These are phyloP conservation scores for Scophthalmus maximus DNA, from an alignment of 2,113 vertebrate genomes.

Conservation along the genomic window DNA sequence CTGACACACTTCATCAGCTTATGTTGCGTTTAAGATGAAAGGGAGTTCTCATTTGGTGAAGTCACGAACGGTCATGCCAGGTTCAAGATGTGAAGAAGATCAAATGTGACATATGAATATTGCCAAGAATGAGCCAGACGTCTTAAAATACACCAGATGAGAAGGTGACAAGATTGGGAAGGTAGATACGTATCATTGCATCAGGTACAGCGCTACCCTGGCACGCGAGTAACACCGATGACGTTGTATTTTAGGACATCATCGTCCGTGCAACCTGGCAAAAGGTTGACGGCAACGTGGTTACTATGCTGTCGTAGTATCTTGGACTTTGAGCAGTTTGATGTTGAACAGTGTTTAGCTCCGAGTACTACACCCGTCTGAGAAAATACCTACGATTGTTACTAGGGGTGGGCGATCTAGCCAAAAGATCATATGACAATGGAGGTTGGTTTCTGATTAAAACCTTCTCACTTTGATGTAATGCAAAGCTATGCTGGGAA, in stretches of 20 bases:
- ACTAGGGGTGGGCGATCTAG: too few relatives aligned
- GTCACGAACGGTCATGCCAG: slow-evolving; percentile 31
- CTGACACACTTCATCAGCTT: slow-evolving; percentile 38
- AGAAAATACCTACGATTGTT: too few relatives aligned
- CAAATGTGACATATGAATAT: background rate
- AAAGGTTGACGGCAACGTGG: background rate
- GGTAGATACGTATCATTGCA: background rate
- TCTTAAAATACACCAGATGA: background rate
- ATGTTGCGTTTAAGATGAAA: slow-evolving; percentile 54
- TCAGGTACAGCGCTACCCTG: background rate
- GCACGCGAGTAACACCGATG: background rate
- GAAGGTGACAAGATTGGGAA: background rate
- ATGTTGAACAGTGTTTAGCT: slow-evolving; percentile 4
- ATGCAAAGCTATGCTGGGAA: too few relatives aligned
- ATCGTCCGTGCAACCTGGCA: background rate
- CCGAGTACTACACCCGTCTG: too few relatives aligned
- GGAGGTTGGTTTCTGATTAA: too few relatives aligned
- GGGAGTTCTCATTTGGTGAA: slow-evolving; percentile 16
- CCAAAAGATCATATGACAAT: too few relatives aligned
- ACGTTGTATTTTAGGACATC: background rate
- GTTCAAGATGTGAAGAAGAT: slow-evolving; percentile 3
- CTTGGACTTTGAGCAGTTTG: background rate
- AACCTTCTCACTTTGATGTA: too few relatives aligned
- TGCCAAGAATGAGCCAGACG: background rate
- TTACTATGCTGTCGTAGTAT: background rate